Percentiles rank a stretch among this genome's conserved stretches.
These are phyloP conservation scores for Catostomus latipinnis DNA, from an alignment of 2,797 vertebrate genomes.

Conservation along the genomic window DNA sequence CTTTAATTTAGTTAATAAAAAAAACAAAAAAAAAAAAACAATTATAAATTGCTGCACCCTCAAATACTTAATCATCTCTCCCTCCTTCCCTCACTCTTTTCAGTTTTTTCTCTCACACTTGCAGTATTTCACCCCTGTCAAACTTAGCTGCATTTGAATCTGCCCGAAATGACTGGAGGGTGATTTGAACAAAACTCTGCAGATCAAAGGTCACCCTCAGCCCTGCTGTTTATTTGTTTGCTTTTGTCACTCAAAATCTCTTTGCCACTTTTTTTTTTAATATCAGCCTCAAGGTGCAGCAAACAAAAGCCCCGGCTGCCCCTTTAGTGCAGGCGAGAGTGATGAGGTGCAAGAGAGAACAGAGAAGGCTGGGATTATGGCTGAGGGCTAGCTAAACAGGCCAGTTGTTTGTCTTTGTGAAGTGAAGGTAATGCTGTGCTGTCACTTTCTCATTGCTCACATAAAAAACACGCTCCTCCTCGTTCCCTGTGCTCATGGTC, in stretches of 20 bases:
- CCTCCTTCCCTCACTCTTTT: not conserved
- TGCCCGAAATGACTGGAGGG: slow-evolving; percentile 67
- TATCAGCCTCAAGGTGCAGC: slow-evolving; percentile 63
- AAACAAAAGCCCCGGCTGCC: slow-evolving; percentile 57
- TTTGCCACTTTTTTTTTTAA: slow-evolving; percentile 65
- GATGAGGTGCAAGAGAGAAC: slow-evolving; percentile 54
- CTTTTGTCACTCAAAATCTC: slow-evolving; percentile 46
- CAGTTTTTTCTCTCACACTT: slow-evolving; percentile 19
- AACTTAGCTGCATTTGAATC: slow-evolving; percentile 46
- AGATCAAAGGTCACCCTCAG: slow-evolving; percentile 69
- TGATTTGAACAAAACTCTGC: slow-evolving; percentile 66
- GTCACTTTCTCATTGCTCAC: slow-evolving; percentile 55
- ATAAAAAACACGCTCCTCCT: slow-evolving; percentile 11
- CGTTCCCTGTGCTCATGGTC: not conserved
- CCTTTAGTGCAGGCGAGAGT: slow-evolving; percentile 45
- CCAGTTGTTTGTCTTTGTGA: slow-evolving; percentile 62
- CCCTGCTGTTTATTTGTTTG: slow-evolving; percentile 67
- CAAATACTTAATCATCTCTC: not conserved
- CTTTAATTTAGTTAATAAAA: no score
- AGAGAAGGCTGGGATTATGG: slow-evolving; percentile 60
- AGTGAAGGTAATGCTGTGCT: slow-evolving; percentile 65
- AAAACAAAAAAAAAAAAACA: no score
- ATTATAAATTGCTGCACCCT: not conserved
- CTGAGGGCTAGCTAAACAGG: slow-evolving; percentile 67
- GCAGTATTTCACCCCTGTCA: slow-evolving; percentile 27